Evolutionary conservation across 2,797 vertebrate genomes (phyloP).

Genomic region (Schizopygopsis pylzovi): DNA sequence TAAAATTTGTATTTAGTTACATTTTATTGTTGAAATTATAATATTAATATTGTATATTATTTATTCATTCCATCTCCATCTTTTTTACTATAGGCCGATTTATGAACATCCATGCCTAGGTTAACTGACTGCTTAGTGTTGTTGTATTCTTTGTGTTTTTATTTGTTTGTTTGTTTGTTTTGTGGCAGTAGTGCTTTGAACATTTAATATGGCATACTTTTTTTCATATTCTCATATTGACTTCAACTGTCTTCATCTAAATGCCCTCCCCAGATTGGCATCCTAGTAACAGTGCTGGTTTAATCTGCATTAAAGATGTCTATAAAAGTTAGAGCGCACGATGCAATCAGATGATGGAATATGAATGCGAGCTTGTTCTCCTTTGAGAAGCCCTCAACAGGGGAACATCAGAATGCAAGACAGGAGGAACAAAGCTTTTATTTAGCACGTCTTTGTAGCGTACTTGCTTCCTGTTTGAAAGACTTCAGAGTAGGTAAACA

Average conservation of each 20-base stretch:
- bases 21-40: background rate
- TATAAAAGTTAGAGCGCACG: conserved; percentile 6
- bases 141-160: background rate
- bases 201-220: background rate
- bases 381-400: conserved; percentile 39
- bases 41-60: background rate
- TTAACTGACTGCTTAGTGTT: background rate
- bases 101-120: background rate
- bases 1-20: background rate
- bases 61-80: background rate
- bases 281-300: background rate
- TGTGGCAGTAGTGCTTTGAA: background rate
- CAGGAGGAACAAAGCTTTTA: conserved; percentile 24
- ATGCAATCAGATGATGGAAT: conserved; percentile 23
- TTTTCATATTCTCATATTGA: conserved; percentile 1
- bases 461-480: background rate
- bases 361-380: conserved; percentile 27
- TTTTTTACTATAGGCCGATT: background rate
- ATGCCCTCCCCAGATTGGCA: background rate
- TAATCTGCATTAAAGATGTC: conserved; percentile 16
- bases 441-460: background rate
- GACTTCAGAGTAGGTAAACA: background rate
- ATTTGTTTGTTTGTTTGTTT: too few relatives aligned
- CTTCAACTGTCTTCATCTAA: background rate
- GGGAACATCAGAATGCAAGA: conserved; percentile 38